A percentile compares a stretch with the other conserved stretches of the same genome.
Conservation (phyloP, 2,113 vertebrate genomes). For the Bubo bubo region DNA sequence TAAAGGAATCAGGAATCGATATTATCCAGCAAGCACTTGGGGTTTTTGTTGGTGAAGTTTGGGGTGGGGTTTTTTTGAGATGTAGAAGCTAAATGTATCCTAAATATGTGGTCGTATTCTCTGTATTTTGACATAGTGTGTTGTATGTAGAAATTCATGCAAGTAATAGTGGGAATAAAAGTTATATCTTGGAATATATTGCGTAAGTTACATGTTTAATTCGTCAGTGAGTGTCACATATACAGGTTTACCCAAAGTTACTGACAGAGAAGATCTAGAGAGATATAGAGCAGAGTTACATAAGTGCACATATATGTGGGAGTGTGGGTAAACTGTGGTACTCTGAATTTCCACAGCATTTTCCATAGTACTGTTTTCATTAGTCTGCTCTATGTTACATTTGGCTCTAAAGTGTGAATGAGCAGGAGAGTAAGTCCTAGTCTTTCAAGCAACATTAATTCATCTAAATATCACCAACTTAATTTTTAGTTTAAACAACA, state of each 20-base stretch:
- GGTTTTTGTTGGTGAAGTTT: background rate
- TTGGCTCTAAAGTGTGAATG: background rate
- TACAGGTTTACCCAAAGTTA: background rate
- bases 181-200: background rate
- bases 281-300: background rate
- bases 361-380: background rate
- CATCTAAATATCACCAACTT: background rate
- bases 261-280: background rate
- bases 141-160: background rate
- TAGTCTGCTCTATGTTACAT: background rate
- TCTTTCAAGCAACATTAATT: conserved; percentile 18
- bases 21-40: background rate
- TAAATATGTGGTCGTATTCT: background rate
- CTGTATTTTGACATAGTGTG: background rate
- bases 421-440: background rate
- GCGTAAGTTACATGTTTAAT: background rate
- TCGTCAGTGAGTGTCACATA: background rate
- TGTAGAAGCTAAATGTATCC: background rate
- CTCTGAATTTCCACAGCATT: background rate
- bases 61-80: background rate
- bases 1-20: background rate
- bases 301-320: rapidly evolving
- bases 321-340: background rate
- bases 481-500: conserved; percentile 13
- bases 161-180: background rate